phyloP scores from a whole-genome alignment of 2,113 vertebrate genomes.

The Nannobrachium achirus region DNA sequence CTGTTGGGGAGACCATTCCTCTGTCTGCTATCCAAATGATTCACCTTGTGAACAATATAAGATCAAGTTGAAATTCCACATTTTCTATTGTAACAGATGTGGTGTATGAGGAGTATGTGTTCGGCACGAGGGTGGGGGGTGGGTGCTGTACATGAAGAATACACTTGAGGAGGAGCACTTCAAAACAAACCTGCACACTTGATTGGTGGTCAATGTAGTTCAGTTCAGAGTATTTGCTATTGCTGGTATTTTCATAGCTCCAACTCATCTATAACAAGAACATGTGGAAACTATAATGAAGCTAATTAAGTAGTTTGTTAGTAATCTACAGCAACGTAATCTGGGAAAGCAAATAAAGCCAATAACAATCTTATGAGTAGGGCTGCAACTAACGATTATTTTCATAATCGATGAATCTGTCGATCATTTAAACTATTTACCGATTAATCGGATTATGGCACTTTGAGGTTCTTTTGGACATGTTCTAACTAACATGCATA shows the following conservation, averaged over 20 bases:
- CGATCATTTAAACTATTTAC: too few species aligned
- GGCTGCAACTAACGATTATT: not conserved
- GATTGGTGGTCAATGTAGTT: constrained; percentile 34
- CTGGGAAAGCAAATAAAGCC: not conserved
- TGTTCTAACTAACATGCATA: too few species aligned
- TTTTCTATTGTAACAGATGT: not conserved
- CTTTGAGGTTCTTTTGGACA: too few species aligned
- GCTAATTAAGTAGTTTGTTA: not conserved
- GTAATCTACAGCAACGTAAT: not conserved
- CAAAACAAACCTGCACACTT: constrained; percentile 57
- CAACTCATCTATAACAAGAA: constrained; percentile 38
- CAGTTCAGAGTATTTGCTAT: constrained; percentile 35
- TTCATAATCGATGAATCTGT: too few species aligned
- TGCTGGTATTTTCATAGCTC: constrained; percentile 22
- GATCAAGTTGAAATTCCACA: not conserved
- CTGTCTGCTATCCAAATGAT: constrained; percentile 27
- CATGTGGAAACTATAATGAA: not conserved
- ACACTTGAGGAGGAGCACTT: not conserved
- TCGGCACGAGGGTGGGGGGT: too few species aligned
- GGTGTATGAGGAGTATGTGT: too few species aligned
- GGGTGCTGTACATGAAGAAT: not conserved
- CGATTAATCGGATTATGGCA: too few species aligned
- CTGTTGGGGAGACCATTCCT: constrained; percentile 43
- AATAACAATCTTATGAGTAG: not conserved
- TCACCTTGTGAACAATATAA: constrained; percentile 39